Evolutionary conservation across 2,888 invertebrate species (phyloP).

Genomic region (Aporophyla nigra): DNA sequence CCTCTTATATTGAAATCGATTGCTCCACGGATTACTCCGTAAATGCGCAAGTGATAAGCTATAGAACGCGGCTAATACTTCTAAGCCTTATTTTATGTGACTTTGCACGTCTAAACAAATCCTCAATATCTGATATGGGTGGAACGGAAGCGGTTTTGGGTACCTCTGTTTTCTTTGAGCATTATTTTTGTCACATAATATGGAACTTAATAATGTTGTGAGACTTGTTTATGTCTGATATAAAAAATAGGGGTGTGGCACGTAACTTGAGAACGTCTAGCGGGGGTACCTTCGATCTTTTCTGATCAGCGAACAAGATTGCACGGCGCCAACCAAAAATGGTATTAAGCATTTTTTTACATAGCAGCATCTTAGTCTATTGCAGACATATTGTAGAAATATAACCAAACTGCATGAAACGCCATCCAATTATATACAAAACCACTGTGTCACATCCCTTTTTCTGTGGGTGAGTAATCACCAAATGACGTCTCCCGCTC

Average conservation of each 20-base stretch:
- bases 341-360: not conserved
- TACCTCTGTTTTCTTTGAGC: slow-evolving; percentile 2
- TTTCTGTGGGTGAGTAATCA: too few species aligned
- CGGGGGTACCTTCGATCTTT: not conserved
- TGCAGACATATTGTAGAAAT: not conserved
- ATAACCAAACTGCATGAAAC: not conserved
- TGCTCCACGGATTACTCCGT: slow-evolving; percentile 24
- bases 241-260: not conserved
- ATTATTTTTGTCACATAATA: slow-evolving; percentile 7
- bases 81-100: slow-evolving; percentile 40
- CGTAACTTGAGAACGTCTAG: not conserved
- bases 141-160: not conserved
- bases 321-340: not conserved
- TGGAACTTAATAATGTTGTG: not conserved
- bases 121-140: slow-evolving; percentile 32
- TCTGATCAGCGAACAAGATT: not conserved
- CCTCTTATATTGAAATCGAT: slow-evolving; percentile 22
- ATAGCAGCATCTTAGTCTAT: not conserved
- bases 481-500: too few species aligned
- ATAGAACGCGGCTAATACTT: slow-evolving; percentile 23
- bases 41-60: slow-evolving; percentile 29
- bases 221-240: not conserved
- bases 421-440: not conserved
- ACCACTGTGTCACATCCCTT: not conserved
- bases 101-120: slow-evolving; percentile 39